Conservation (phyloP, 2,888 invertebrate species). For the Folsomia candida region DNA sequence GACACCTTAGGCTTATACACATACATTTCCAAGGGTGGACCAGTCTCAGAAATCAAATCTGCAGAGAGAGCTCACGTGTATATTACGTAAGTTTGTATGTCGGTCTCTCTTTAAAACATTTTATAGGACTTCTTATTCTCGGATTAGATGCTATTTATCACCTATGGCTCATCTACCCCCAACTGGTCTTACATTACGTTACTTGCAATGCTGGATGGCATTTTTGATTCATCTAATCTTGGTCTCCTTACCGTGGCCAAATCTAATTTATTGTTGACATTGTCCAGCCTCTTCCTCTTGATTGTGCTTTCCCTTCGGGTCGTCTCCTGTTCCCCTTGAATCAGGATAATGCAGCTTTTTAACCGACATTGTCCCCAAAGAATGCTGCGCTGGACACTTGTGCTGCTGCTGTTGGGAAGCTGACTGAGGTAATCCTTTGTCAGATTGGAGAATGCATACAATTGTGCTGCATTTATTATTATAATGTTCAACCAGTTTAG, state of each 20-base stretch:
- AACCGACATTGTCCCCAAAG: neutral
- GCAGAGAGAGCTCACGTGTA: no score
- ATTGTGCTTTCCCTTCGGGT: neutral
- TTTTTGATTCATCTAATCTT: slow-evolving; percentile 42
- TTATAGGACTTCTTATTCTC: neutral
- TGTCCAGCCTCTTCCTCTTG: slow-evolving; percentile 17
- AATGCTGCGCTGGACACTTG: neutral
- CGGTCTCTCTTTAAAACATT: neutral
- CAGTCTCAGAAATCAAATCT: no score
- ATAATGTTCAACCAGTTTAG: no score
- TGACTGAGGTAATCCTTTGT: no score
- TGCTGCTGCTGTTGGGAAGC: neutral
- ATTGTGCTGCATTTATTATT: no score
- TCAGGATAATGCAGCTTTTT: neutral
- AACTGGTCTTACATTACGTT: slow-evolving; percentile 17
- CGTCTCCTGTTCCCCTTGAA: neutral
- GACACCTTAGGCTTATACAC: no score
- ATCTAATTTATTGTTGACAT: slow-evolving; percentile 20
- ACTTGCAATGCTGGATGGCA: slow-evolving; percentile 5
- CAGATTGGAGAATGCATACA: no score
- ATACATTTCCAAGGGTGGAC: no score
- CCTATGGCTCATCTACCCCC: slow-evolving; percentile 41
- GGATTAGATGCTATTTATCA: slow-evolving; percentile 5
- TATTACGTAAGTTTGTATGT: no score
- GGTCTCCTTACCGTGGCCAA: slow-evolving; percentile 9